Evolutionary conservation across 2,888 invertebrate species (phyloP), one percentile per base, ranked within the genome.

Genomic region (Dioctria linearis): DNA sequence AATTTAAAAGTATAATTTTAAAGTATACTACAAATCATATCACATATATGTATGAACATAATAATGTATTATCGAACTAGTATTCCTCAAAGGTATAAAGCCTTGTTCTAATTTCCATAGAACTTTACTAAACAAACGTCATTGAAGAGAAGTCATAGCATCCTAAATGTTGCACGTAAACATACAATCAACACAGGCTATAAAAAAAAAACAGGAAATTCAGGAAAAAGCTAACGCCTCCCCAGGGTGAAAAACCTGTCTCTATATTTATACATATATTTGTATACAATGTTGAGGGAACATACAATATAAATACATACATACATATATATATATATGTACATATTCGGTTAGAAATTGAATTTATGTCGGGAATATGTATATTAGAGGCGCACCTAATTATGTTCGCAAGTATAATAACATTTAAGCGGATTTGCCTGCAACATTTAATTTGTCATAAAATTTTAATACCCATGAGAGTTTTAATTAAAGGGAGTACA

Each of bases 381-480:
- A 75, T 75, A 69, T 79, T 80, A 79, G 75, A 76, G 73, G 80
- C 79, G 65, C 25, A 25, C 79, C 83, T 82, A 82, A 82, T 83
- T 83, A 82, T 78, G 80, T 63, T 80, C 81, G 80, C 82, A 49
- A 59, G 54, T 63, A 80, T 81, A 83, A 82, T 80, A 82, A 76
- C 81, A 81, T 82, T 83, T 82, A 82, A 81, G 81, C 81, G 83
- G 81, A 82, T 80, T 81, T 80, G 78, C 76, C 81, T 78, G 80
- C 80, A 80, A 80, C 79, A 79, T 82, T 81, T 83, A 83, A 83
- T 83, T 83, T 82, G 81, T 82, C 82, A 83, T 83, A 82, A 82
- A 82, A 83, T 83, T 83, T 81, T 81, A 82, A 83, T 81, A 81
- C 82, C 80, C 81, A 73, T 78, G 63, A 49, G 76, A 63, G 63